A percentile compares a stretch with the other conserved stretches of the same genome.
phyloP scores from a whole-genome alignment of 2,113 vertebrate genomes.

The Ibidorhyncha struthersii region DNA sequence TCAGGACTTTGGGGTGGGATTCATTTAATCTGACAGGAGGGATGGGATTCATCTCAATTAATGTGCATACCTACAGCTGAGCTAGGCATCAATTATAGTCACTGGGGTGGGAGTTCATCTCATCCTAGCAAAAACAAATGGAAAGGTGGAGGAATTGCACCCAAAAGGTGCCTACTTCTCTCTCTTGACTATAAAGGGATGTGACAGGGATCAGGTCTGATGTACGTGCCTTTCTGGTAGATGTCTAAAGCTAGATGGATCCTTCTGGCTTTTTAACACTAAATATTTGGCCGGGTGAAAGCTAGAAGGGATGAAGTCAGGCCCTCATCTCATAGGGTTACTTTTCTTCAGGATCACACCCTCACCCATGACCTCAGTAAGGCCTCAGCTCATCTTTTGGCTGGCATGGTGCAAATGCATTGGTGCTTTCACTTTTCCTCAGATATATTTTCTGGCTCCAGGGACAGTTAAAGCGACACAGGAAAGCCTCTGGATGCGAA shows the following conservation, averaged over 20 bases:
- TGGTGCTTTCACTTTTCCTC: rapidly evolving
- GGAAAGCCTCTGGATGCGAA: background rate
- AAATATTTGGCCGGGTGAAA: background rate
- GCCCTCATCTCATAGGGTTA: background rate
- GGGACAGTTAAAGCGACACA: background rate
- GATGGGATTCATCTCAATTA: background rate
- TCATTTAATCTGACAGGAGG: background rate
- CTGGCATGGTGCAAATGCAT: background rate
- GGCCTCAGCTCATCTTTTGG: background rate
- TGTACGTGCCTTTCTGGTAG: background rate
- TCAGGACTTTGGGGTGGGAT: background rate
- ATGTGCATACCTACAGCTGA: background rate
- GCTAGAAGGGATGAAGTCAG: background rate
- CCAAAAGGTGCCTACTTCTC: background rate
- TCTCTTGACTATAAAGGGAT: background rate
- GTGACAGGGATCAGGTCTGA: background rate
- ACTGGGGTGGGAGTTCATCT: background rate
- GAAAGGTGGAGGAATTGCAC: background rate
- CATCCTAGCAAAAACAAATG: background rate
- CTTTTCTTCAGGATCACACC: background rate
- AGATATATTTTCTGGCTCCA: background rate
- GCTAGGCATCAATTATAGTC: background rate
- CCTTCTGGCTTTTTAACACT: background rate
- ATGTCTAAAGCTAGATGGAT: background rate
- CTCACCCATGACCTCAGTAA: background rate